These are phyloP conservation scores for Vulpes vulpes DNA, from an alignment of 2,113 vertebrate genomes.

Conservation along the genomic window DNA sequence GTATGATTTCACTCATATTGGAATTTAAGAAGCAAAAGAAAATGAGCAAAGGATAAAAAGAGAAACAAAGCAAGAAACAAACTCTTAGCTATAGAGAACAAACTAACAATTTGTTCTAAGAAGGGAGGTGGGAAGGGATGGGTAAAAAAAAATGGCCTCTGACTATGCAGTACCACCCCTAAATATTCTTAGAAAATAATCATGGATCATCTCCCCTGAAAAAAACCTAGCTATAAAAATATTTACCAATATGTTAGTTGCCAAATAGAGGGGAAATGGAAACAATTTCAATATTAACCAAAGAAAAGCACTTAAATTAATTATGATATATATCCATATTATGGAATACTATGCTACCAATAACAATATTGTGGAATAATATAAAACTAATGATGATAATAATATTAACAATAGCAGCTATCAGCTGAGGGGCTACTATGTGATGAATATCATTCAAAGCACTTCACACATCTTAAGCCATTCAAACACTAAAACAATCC, in stretches of 20 bases:
- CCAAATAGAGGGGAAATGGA: not conserved
- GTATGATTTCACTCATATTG: not conserved
- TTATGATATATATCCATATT: not conserved
- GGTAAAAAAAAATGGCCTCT: not conserved
- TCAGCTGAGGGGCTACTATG: not conserved
- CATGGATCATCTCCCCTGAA: not conserved
- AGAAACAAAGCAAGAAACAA: not conserved
- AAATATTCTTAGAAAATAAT: constrained; percentile 44
- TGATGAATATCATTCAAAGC: constrained; percentile 2
- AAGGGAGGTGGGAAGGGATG: not conserved
- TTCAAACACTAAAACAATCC: not conserved
- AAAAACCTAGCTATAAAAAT: not conserved
- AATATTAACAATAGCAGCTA: not conserved
- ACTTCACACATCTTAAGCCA: not conserved
- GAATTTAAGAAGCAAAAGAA: not conserved
- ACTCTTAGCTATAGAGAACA: not conserved
- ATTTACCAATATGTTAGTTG: not conserved
- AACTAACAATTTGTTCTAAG: not conserved
- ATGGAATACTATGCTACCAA: not conserved
- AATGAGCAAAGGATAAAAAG: not conserved
- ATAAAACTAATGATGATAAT: not conserved
- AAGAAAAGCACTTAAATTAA: not conserved
- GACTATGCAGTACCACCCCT: not conserved
- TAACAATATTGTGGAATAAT: not conserved
- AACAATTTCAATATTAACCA: constrained; percentile 33